Evolutionary conservation across 2,797 vertebrate species (phyloP).

Genomic region (Ctenochaetus hawaiiensis): DNA sequence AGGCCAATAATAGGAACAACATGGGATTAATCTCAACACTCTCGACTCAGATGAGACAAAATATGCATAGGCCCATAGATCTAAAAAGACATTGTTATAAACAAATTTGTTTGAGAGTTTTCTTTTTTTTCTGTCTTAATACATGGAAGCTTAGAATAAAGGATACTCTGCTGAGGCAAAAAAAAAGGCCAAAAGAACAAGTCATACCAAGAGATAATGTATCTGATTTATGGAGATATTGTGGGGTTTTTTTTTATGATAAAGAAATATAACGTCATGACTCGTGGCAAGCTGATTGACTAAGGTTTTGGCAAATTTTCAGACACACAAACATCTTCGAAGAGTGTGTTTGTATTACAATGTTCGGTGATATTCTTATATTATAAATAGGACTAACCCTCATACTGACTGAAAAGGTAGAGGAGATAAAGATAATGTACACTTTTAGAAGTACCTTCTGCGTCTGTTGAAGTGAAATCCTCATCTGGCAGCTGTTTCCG

Average conservation of each 20-base stretch:
- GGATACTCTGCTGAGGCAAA: conserved; percentile 16
- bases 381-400: not conserved
- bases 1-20: conserved; percentile 85
- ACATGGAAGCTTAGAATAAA: conserved; percentile 17
- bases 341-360: not conserved
- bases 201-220: not conserved
- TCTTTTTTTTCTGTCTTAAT: conserved; percentile 39
- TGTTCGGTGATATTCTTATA: not conserved
- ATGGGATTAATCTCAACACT: conserved; percentile 83
- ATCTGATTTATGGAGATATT: not conserved
- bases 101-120: conserved; percentile 72
- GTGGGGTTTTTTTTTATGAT: not conserved
- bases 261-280: not conserved
- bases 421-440: no score
- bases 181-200: conserved; percentile 25
- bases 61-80: conserved; percentile 76
- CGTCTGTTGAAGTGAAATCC: no score
- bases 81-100: conserved; percentile 67
- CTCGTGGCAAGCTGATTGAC: no score
- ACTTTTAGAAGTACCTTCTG: no score
- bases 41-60: conserved; percentile 72
- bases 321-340: not conserved
- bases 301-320: no score
- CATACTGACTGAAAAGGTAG: no score
- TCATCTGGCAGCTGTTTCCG: no score